Percentiles rank a stretch among this genome's conserved stretches.
These are phyloP conservation scores for Dolichopus griseipennis DNA, from an alignment of 2,888 invertebrate genomes.

Conservation along the genomic window DNA sequence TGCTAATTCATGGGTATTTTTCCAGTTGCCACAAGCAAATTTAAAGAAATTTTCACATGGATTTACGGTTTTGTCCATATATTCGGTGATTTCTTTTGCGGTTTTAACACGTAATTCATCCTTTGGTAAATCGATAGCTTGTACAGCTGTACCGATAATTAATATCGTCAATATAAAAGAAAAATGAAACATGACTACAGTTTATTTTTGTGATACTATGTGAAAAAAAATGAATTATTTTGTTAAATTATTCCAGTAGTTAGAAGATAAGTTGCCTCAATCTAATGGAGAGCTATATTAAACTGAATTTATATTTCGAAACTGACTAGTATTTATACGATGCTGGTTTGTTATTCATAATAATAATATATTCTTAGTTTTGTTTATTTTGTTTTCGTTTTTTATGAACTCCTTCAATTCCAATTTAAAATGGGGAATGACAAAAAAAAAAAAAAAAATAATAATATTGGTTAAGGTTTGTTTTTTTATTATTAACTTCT, in stretches of 20 bases:
- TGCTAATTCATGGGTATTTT: background rate
- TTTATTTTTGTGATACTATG: background rate
- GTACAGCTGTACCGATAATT: background rate
- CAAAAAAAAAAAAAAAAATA: too few relatives aligned
- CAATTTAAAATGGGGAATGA: background rate
- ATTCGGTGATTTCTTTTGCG: background rate
- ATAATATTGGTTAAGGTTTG: background rate
- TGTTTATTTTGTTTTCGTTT: background rate
- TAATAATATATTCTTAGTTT: background rate
- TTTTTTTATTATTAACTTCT: background rate
- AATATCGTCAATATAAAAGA: background rate
- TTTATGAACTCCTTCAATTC: background rate
- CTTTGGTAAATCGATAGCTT: background rate
- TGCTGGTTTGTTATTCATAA: background rate
- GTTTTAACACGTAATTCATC: background rate
- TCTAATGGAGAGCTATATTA: background rate
- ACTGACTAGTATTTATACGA: background rate
- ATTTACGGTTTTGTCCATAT: constrained; percentile 4
- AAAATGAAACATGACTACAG: background rate
- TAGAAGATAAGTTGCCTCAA: background rate
- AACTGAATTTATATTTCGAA: background rate
- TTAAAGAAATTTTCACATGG: constrained; percentile 13
- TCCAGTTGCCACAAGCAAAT: constrained; percentile 12
- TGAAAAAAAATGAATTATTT: background rate
- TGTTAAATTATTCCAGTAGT: too few relatives aligned